These are phyloP conservation scores for Nymphalis polychloros DNA, from an alignment of 2,888 invertebrate species.

Conservation along the genomic window DNA sequence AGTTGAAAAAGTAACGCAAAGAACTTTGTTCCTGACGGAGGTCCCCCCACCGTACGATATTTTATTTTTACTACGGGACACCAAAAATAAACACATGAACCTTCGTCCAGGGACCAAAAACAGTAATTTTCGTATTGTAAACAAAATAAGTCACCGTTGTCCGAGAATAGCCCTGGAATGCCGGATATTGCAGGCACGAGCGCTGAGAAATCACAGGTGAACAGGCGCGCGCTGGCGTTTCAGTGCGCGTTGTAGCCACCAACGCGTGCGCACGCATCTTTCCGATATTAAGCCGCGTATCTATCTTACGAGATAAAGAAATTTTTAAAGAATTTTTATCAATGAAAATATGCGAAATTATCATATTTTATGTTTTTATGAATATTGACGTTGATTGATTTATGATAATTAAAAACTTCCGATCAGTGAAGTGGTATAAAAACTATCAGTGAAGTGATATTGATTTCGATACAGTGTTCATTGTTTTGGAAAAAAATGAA, in stretches of 20 bases:
- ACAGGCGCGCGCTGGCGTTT: slow-evolving; percentile 20
- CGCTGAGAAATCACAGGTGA: slow-evolving; percentile 38
- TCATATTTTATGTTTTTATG: background rate
- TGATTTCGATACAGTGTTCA: slow-evolving; percentile 2
- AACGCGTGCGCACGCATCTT: slow-evolving; percentile 41
- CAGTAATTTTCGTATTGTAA: slow-evolving; percentile 52
- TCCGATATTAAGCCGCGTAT: slow-evolving; percentile 43
- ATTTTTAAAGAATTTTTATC: background rate
- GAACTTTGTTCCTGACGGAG: too few relatives aligned
- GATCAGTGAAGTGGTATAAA: background rate
- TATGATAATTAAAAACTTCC: background rate
- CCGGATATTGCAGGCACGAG: slow-evolving; percentile 70
- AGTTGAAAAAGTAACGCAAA: too few relatives aligned
- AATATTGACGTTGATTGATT: background rate
- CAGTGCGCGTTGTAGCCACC: slow-evolving; percentile 49
- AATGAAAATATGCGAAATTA: slow-evolving; percentile 43
- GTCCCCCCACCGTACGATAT: too few relatives aligned
- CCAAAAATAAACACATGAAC: slow-evolving; percentile 14
- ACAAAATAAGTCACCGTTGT: slow-evolving; percentile 69
- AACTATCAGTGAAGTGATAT: slow-evolving; percentile 18
- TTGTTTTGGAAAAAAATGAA: slow-evolving; percentile 57
- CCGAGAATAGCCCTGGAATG: slow-evolving; percentile 75
- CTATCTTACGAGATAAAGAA: slow-evolving; percentile 18
- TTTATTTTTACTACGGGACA: background rate
- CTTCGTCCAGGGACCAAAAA: slow-evolving; percentile 39